Evolutionary conservation across 2,888 invertebrate genomes (phyloP), one percentile per base, ranked within the genome.

Genomic region (Nemotelus nigrinus): DNA sequence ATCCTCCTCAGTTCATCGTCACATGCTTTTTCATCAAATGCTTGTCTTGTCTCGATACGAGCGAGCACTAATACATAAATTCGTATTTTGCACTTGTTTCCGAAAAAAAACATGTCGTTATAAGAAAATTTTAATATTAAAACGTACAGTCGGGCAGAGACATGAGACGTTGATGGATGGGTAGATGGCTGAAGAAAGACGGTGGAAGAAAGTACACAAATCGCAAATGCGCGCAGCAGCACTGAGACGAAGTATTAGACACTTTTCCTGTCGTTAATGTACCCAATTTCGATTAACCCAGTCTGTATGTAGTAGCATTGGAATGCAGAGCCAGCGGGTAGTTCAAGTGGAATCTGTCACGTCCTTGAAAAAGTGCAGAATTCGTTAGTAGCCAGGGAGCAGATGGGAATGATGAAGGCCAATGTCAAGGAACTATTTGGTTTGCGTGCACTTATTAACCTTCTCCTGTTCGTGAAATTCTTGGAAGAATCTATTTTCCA

Each of bases 201-300:
- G 8, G 50, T 8, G 50, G 50, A 50, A 5, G 8, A 50, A 50
- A 50, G 5, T 50, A 5, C 6, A 50, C 5, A 50, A 50, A 7
- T 50, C 8, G 6, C 8, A 5, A 7, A 5, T 5, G 50, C 5
- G 50, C 50, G 8, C 6, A 8, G 50, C 6, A 50, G 50, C 5
- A 8, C 5, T 5, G 6, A 8, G 8, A 8, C 5, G 58, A 25
- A 25, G 58, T 5, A 58, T n/a, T 58, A 25, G 8, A n/a, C 58
- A 25, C n/a, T 58, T 58, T 58, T 58, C 8, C 58, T 25, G 25
- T 25, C 25, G 25, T 58, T 58, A 47, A 67, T 67, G 67, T 67
- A 47, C 67, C 67, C 45, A 67, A 67, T 67, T 7, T 47, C 68
- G 68, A 68, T 68, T 68, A 68, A 68, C 68, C 68, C 39, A 68